These are phyloP conservation scores for Invenusta paracnida DNA, from an alignment of 2,888 invertebrate species.

Conservation along the genomic window DNA sequence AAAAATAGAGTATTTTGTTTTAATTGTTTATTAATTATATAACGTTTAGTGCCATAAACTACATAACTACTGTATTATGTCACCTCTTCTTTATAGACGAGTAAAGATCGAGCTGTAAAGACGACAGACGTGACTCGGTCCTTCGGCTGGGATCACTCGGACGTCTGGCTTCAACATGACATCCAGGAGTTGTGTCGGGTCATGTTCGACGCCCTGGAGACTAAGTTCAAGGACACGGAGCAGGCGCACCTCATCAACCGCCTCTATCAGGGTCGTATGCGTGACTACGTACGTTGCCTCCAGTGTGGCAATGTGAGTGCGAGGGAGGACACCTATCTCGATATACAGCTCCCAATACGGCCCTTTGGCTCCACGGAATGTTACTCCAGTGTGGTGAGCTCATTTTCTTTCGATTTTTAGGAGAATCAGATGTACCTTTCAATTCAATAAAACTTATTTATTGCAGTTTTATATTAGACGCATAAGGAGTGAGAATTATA, in stretches of 20 bases:
- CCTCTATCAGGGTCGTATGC: conserved; percentile 72
- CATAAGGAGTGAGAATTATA: too few relatives aligned
- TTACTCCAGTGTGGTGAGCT: conserved; percentile 71
- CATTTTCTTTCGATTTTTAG: too few relatives aligned
- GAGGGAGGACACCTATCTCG: conserved; percentile 75
- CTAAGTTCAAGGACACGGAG: conserved; percentile 68
- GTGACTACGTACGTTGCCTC: conserved; percentile 81
- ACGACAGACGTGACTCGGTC: conserved; percentile 79
- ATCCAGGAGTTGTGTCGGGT: conserved; percentile 82
- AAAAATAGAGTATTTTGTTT: too few relatives aligned
- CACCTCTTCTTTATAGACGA: conserved; percentile 61
- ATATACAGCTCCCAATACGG: conserved; percentile 77
- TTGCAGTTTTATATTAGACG: too few relatives aligned
- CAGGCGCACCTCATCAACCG: conserved; percentile 76
- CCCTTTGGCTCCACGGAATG: conserved; percentile 74
- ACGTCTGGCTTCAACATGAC: conserved; percentile 84
- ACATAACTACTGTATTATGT: too few relatives aligned
- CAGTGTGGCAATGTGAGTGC: conserved; percentile 78
- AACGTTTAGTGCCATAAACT: too few relatives aligned
- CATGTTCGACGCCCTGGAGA: conserved; percentile 82
- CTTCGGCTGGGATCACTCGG: conserved; percentile 82
- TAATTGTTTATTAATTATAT: too few relatives aligned
- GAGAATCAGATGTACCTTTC: too few relatives aligned
- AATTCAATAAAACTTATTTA: too few relatives aligned
- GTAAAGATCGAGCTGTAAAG: conserved; percentile 68